Evolutionary conservation across 1,140 invertebrate species (phyloP), one percentile per base, ranked within the genome.

Genomic region (Cherax quadricarinatus): DNA sequence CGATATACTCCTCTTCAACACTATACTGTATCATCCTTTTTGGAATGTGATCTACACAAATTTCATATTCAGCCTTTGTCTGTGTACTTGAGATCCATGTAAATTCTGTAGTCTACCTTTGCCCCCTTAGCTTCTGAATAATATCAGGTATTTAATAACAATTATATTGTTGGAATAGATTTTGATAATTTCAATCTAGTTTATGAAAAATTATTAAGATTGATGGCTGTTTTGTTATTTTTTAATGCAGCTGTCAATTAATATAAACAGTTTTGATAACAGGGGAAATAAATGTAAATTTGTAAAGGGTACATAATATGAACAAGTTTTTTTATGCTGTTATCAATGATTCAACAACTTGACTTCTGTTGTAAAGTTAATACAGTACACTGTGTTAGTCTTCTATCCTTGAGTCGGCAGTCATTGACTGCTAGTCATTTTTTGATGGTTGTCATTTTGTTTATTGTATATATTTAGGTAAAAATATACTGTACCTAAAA

Each of bases 361-460:
- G n/a, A 75, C 12, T 10, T 75, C 7, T 75, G 12, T 75, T 75
- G 66, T n/a, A 18, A 70, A 70, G 30, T 41, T 41, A 41, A 41
- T 41, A 41, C 30, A 41, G 30, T 70, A 70, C 66, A 21, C 6
- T 70, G 66, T 70, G 21, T 70, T 70, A 14, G 66, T 21, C 21
- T 70, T 70, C 14, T 70, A 70, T 70, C 53, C 6, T 14, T 57
- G 18, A 21, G 21, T 70, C 18, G 70, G 70, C n/a, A 75, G 70
- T 75, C 70, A 30, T 30, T 75, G 70, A n/a, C 70, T 75, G 70
- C 24, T 30, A 30, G 48, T 60, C 66, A 84, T 84, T 82, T 70
- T 73, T 73, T 51, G 51, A 70, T 90, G 80, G 80, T 90, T 90
- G 80, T 90, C 70, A 62, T 90, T 75, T 83, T 24, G 84, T 83